Evolutionary conservation across 2,888 invertebrate genomes (phyloP).

Genomic region (Aradus depressus): DNA sequence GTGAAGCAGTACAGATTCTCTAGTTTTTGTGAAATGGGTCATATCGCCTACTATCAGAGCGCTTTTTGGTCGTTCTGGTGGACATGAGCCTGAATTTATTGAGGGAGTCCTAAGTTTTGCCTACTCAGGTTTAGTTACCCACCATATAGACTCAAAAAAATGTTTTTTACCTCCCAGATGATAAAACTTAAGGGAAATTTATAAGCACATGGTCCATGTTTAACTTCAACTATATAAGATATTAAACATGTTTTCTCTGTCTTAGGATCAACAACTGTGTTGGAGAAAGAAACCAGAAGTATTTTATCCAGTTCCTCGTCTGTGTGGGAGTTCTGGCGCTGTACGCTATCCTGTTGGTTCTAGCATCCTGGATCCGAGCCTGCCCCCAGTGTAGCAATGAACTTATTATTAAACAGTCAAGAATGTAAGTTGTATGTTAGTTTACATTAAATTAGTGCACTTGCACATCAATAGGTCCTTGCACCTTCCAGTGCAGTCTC

Average conservation of each 20-base stretch:
- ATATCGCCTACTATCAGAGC: too few species aligned
- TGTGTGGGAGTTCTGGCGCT: conserved; percentile 56
- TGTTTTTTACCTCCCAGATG: too few species aligned
- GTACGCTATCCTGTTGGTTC: conserved; percentile 50
- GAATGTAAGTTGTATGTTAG: conserved; percentile 50
- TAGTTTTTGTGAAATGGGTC: too few species aligned
- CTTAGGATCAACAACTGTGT: conserved; percentile 82
- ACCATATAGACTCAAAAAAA: too few species aligned
- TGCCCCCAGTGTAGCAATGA: conserved; percentile 55
- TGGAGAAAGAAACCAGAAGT: conserved; percentile 84
- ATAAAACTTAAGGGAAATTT: too few species aligned
- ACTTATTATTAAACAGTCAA: conserved; percentile 53
- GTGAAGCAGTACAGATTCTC: too few species aligned
- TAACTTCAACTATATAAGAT: neutral
- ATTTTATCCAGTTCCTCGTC: conserved; percentile 76
- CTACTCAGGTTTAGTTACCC: too few species aligned
- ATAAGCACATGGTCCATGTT: neutral
- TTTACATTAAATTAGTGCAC: neutral
- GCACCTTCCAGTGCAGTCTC: neutral
- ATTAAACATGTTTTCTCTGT: conserved; percentile 21
- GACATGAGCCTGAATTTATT: too few species aligned
- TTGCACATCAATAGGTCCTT: too few species aligned
- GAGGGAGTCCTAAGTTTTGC: too few species aligned
- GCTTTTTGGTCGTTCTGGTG: too few species aligned
- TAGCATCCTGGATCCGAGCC: conserved; percentile 59